Percentiles rank a stretch among this genome's conserved stretches.
Evolutionary conservation across 2,888 invertebrate species (phyloP).

Genomic region (Pocota personata): DNA sequence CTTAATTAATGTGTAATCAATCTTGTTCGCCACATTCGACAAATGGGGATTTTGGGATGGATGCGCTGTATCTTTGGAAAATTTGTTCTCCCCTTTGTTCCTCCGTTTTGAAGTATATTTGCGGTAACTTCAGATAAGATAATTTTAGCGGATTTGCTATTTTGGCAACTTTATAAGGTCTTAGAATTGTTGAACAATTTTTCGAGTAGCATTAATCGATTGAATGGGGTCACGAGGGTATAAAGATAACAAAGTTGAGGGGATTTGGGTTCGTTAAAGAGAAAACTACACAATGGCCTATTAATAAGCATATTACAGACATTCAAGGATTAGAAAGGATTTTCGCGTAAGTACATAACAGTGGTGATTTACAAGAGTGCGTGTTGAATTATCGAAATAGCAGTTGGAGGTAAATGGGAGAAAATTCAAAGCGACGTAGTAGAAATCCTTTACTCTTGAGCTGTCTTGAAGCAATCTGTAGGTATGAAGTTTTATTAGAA

Average conservation of each 20-base stretch:
- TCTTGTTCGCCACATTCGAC: conserved; percentile 54
- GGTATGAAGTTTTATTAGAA: too few relatives aligned
- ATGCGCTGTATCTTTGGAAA: not conserved
- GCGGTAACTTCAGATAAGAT: not conserved
- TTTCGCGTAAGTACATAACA: not conserved
- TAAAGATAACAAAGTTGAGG: not conserved
- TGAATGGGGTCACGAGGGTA: not conserved
- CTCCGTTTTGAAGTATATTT: not conserved
- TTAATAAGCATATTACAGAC: not conserved
- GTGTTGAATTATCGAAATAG: not conserved
- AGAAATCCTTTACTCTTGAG: too few relatives aligned
- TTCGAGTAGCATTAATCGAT: not conserved
- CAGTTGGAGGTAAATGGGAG: too few relatives aligned
- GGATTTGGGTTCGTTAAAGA: not conserved
- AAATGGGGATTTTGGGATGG: conserved; percentile 23
- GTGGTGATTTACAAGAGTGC: not conserved
- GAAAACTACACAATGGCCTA: not conserved
- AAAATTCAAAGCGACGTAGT: too few relatives aligned
- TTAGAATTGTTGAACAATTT: not conserved
- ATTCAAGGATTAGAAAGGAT: not conserved
- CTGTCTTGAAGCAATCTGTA: too few relatives aligned
- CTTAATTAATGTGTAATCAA: conserved; percentile 66
- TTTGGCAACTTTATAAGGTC: not conserved
- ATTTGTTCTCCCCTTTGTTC: not conserved
- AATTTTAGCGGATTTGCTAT: not conserved